Base-by-base conservation (phyloP, 2,797 vertebrate species). In the Eospalax fontanierii region DNA sequence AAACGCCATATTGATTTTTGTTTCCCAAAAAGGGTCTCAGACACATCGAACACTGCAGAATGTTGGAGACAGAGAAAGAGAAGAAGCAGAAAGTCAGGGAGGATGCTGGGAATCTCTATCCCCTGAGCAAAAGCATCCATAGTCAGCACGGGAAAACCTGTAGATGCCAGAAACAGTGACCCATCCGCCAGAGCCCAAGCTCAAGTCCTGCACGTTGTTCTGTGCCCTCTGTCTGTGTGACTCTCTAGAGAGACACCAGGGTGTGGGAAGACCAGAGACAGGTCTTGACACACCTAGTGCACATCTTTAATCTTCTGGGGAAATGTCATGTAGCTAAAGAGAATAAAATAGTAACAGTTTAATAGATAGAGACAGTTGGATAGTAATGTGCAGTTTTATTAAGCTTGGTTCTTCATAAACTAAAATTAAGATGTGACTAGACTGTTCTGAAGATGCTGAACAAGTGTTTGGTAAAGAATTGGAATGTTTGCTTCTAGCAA, bases 151-250 rank as follows among this genome's bases (percentile, higher is more conserved):
- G 90, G 74, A 54, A 14, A 35, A 11, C 16, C 71, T 50, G 28
- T 18, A 18, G 21, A 2, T n/a, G 6, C 3, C 33, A 0, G 30
- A 18, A 35, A 19, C 28, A 1, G 4, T 33, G 1, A 4, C 11
- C 35, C 16, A 4, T 7, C 1, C 1, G 12, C 26, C 19, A 19
- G 38, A n/a, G 18, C 9, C 14, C 35, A 16, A 16, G 21, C 22
- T 78, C 63, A 3, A 4, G 54, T 7, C n/a, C 4, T 3, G 18
- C 35, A 18, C 9, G 12, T 15, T 38, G 6, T 22, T 30, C 1
- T 0, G n/a, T 11, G 0, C 19, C 9, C 19, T 0, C 28, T 9
- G 16, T 35, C 87, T 73, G 50, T 0, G 24, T 15, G 38, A 8
- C 33, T 26, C n/a, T 4, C 50, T 57, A 2, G 3, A 33, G 33